Evolutionary conservation across 64 coral and sea anemone species (phyloP), one percentile per base, ranked within the genome.

Genomic region (Trachythela sp.): DNA sequence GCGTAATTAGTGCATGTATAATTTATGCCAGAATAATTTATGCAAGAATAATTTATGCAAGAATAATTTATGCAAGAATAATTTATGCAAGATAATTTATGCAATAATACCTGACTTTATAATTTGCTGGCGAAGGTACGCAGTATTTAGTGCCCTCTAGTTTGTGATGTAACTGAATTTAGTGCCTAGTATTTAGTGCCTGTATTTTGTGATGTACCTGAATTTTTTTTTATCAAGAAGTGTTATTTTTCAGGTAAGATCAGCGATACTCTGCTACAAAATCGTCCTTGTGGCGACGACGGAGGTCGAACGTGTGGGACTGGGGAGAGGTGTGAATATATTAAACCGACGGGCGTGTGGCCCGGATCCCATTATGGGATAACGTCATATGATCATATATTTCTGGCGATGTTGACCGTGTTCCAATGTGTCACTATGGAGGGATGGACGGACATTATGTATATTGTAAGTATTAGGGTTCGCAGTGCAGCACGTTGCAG

Each of bases 401-500:
- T 98, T 51, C 89, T 98, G 22, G 92, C 95, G 1, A 98, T 98
- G 95, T 64, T 98, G 24, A 98, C 95, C 22, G 93, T 98, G 22
- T 98, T 98, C 91, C 95, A 98, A 56, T 98, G 95, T 50, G 94
- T 98, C 20, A 98, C 95, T 31, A 98, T 94, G 88, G 95, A 98
- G 45, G 95, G 95, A 22, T 98, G 95, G 95, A 98, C 95, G n/a
- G 94, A 92, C n/a, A 92, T 98, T 15, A 98, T 98, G 95, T 98
- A 98, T 93, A 88, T 94, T 87, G 95, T 98, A 84, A 85, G 95
- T 98, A 31, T 34, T 77, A 86, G 20, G 30, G 42, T 56, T 13
- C 40, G 1, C 30, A 50, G n/a, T n/a, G n/a, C n/a, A n/a, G n/a
- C n/a, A n/a, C n/a, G n/a, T n/a, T n/a, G n/a, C n/a, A n/a, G n/a